Base-by-base conservation (phyloP, 2,797 vertebrate genomes). In the Dallia pectoralis region DNA sequence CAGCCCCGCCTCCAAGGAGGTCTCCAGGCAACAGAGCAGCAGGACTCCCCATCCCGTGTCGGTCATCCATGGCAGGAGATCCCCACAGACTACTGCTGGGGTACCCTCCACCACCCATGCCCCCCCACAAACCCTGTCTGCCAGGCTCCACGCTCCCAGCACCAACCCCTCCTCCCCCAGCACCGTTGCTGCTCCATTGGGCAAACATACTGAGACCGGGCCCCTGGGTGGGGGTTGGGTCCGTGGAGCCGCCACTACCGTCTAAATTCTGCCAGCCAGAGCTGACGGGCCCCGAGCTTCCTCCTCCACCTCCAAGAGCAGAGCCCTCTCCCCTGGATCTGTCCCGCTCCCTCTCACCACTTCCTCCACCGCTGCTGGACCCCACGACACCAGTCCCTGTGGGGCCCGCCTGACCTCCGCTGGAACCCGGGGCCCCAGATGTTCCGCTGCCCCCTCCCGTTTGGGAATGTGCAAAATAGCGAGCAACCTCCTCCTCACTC, bases 41-140 rank as follows among this genome's bases (percentile, higher is more conserved):
- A 74, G 96, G 97, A 91, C 97, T 99, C 88, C 95, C 96, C 96
- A 99, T 98, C 91, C 97, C 95, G 90, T 98, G 97, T 81, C 96
- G 95, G 88, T 98, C 96, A 82, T 99, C 97, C 87, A 97, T 93
- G 0, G 93, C 92, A 0, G 96, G 95, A 83, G 97, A 95, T 64
- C 94, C 96, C 97, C 97, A 99, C 77, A 99, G 94, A 86, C 96
- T 98, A 80, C 91, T 91, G 84, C 90, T 86, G 88, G 96, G 94
- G 88, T 98, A 98, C 83, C 95, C 96, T 48, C 94, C 89, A 79
- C 95, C 88, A 15, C 96, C 79, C 87, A 93, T 88, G 0, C 91
- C 90, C 0, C 96, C 96, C 97, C 97, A 98, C 81, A 98, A 92
- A 0, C 95, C 97, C 83, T 95, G 95, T 83, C 97, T 93, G 71